A percentile compares a stretch with the other conserved stretches of the same genome.
These are phyloP conservation scores for Diaperis boleti DNA, from an alignment of 2,888 invertebrate species.

Conservation along the genomic window DNA sequence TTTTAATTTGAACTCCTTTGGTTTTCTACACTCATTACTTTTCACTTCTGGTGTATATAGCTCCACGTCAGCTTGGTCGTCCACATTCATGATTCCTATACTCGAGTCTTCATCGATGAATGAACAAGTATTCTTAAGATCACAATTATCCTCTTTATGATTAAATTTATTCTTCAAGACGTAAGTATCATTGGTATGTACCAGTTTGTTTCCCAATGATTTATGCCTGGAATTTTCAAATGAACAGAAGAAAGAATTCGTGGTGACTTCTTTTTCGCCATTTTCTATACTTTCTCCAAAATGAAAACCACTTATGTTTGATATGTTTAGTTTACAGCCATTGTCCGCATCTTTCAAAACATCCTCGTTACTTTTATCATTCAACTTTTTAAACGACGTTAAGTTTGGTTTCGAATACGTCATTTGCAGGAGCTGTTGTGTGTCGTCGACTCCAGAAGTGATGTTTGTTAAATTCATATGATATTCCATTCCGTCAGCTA, in stretches of 20 bases:
- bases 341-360: not conserved
- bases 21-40: too few relatives aligned
- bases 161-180: not conserved
- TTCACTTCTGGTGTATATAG: too few relatives aligned
- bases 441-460: slow-evolving; percentile 19
- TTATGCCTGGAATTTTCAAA: not conserved
- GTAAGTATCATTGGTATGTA: not conserved
- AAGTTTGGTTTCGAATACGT: slow-evolving; percentile 8
- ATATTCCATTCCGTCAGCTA: too few relatives aligned
- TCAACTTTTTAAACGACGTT: not conserved
- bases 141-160: too few relatives aligned
- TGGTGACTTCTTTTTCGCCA: not conserved
- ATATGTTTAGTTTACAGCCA: not conserved
- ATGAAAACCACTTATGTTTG: not conserved
- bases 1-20: too few relatives aligned
- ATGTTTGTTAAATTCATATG: slow-evolving; percentile 23
- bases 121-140: too few relatives aligned
- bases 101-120: too few relatives aligned
- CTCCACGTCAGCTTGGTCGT: too few relatives aligned
- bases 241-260: too few relatives aligned
- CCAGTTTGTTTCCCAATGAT: not conserved
- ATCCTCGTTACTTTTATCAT: not conserved
- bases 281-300: not conserved
- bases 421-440: slow-evolving; percentile 17
- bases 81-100: too few relatives aligned